Base-by-base conservation (phyloP, 2,113 vertebrate species). In the Pongo pygmaeus region DNA sequence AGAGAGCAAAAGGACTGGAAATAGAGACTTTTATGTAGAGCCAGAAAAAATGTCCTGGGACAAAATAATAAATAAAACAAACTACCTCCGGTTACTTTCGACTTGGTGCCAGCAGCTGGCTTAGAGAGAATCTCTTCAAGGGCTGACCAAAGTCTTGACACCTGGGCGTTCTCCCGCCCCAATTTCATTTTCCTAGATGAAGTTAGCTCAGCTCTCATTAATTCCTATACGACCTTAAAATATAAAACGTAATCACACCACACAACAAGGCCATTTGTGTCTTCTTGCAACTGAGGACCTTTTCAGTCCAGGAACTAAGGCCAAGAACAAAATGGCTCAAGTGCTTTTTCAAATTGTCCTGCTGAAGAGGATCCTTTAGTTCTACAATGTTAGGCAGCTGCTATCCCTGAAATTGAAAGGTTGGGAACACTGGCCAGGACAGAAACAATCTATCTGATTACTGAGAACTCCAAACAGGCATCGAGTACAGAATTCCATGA, bases 321-420 rank as follows among this genome's bases (percentile, higher is more conserved):
- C 59, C 84, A 97, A 96, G 55, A 84, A 46, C 38, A 87, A 87
- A 92, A 80, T 91, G 30, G 10, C 23, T 94, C 78, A 69, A 86
- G 35, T 12, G 25, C 7, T 93, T 32, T 87, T 95, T 95, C 79
- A 70, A 55, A 89, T 80, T 5, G 22, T 18, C 67, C n/a, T 86
- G 46, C 30, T 91, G 30, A 89, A 79, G 59, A 95, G n/a, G 10
- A 6, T 35, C 46, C 48, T 97, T 97, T 70, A 48, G 27, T 86
- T 93, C 83, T 55, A 64, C 48, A 40, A 55, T 91, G 88, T 80
- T 94, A 94, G 74, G 30, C 79, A 90, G 61, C 59, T 90, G 59
- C 55, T 77, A 2, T 87, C 74, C 89, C 79, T 57, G 14, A 93
- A 86, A 85, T 69, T 30, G 59, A 67, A 93, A 80, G 32, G 11